Conservation (phyloP, 2,797 vertebrate genomes). For the Clamator glandarius region DNA sequence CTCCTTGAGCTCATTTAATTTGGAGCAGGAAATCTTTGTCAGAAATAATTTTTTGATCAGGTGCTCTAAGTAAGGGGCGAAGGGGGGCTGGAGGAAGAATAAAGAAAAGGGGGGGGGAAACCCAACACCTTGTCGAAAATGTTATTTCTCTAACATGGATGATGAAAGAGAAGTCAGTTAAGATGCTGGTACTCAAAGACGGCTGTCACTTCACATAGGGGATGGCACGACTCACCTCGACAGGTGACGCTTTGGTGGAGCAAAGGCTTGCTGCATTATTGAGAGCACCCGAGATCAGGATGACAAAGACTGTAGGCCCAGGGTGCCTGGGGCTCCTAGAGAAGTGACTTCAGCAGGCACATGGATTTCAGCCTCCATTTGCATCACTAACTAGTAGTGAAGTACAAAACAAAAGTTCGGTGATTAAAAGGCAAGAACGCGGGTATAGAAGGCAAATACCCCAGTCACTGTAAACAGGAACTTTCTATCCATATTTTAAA, state of each 20-base stretch:
- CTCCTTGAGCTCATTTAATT: slow-evolving; percentile 72
- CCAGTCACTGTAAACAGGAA: background rate
- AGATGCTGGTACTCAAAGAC: slow-evolving; percentile 88
- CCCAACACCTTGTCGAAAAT: slow-evolving; percentile 76
- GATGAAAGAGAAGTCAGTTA: slow-evolving; percentile 89
- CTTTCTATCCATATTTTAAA: background rate
- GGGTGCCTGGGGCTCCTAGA: slow-evolving; percentile 76
- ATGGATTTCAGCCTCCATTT: slow-evolving; percentile 69
- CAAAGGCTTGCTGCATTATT: slow-evolving; percentile 80
- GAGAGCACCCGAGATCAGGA: slow-evolving; percentile 74
- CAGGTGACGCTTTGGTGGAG: slow-evolving; percentile 88
- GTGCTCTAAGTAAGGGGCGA: slow-evolving; percentile 46
- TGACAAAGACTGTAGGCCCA: slow-evolving; percentile 75
- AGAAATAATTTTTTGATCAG: slow-evolving; percentile 75
- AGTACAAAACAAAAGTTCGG: slow-evolving; percentile 21
- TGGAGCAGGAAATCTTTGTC: slow-evolving; percentile 73
- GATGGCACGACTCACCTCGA: slow-evolving; percentile 89
- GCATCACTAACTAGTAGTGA: slow-evolving; percentile 60
- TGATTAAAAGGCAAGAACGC: background rate
- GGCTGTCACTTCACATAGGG: slow-evolving; percentile 94
- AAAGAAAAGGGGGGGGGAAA: slow-evolving; percentile 55
- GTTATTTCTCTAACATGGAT: slow-evolving; percentile 84
- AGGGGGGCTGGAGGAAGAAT: slow-evolving; percentile 16
- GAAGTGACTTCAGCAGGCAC: slow-evolving; percentile 71
- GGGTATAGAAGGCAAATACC: background rate